Evolutionary conservation across 2,797 vertebrate species (phyloP).

Genomic region (Eospalax fontanierii): DNA sequence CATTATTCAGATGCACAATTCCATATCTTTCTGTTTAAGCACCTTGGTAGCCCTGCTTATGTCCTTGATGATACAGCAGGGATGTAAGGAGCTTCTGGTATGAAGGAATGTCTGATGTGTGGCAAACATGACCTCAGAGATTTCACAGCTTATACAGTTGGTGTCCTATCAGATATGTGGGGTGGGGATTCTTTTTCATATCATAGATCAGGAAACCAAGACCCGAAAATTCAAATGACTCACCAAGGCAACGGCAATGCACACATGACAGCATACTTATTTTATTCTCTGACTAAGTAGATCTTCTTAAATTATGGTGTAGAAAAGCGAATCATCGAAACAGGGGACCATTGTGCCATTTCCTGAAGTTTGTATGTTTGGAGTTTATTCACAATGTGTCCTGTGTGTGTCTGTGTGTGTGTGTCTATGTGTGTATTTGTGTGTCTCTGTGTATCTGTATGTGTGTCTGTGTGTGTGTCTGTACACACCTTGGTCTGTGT

Average conservation of each 20-base stretch:
- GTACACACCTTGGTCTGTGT: background rate
- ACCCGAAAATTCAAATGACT: background rate
- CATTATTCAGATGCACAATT: background rate
- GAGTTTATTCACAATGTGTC: background rate
- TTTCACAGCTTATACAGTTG: background rate
- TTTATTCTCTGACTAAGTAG: background rate
- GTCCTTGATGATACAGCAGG: background rate
- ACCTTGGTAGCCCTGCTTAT: conserved; percentile 26
- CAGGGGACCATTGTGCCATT: background rate
- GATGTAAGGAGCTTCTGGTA: background rate
- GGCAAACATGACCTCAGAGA: background rate
- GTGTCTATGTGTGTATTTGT: too few species aligned
- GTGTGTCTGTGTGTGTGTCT: background rate
- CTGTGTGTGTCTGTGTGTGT: background rate
- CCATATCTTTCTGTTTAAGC: conserved; percentile 6
- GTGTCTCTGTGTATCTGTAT: too few species aligned
- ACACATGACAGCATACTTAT: background rate
- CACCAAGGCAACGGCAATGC: background rate
- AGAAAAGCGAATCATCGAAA: conserved; percentile 5
- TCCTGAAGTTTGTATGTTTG: background rate
- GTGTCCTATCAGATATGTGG: background rate
- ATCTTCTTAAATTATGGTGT: background rate
- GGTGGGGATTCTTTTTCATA: background rate
- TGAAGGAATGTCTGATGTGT: background rate
- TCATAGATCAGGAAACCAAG: background rate